A percentile compares a stretch with the other conserved stretches of the same genome.
Conservation (phyloP, 1,140 invertebrate species). For the Magallana ariakensis region DNA sequence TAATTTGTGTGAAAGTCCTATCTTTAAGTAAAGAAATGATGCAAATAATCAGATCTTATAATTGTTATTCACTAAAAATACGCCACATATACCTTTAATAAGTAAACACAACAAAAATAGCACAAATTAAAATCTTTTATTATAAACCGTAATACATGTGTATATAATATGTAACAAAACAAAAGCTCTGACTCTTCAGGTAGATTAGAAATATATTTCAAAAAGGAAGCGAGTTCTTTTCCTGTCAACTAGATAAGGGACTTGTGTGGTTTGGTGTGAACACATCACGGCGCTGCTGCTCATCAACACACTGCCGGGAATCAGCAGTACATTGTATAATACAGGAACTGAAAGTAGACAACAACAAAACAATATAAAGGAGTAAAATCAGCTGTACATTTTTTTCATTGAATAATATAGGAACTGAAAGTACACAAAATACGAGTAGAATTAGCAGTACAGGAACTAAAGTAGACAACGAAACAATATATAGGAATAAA, state of each 20-base stretch:
- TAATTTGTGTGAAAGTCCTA: too few relatives aligned
- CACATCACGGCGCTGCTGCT: not conserved
- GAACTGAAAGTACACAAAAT: not conserved
- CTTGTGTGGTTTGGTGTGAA: not conserved
- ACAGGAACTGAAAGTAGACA: not conserved
- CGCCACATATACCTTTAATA: too few relatives aligned
- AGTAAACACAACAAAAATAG: too few relatives aligned
- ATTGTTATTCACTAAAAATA: too few relatives aligned
- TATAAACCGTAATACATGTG: constrained; percentile 10
- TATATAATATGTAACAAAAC: constrained; percentile 2
- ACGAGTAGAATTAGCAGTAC: too few relatives aligned
- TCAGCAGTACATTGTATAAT: constrained; percentile 21
- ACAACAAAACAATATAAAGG: not conserved
- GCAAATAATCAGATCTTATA: too few relatives aligned
- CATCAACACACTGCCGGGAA: not conserved
- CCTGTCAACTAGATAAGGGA: not conserved
- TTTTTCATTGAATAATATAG: not conserved
- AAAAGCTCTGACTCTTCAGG: not conserved
- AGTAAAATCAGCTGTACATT: not conserved
- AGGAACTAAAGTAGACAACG: too few relatives aligned
- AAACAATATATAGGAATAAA: too few relatives aligned
- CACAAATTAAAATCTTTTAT: constrained; percentile 35
- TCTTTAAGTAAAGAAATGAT: too few relatives aligned
- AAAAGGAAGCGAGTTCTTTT: not conserved
- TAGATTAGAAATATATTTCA: constrained; percentile 1